Base-by-base conservation (phyloP, 2,888 invertebrate species). In the Nephrotoma appendiculata region DNA sequence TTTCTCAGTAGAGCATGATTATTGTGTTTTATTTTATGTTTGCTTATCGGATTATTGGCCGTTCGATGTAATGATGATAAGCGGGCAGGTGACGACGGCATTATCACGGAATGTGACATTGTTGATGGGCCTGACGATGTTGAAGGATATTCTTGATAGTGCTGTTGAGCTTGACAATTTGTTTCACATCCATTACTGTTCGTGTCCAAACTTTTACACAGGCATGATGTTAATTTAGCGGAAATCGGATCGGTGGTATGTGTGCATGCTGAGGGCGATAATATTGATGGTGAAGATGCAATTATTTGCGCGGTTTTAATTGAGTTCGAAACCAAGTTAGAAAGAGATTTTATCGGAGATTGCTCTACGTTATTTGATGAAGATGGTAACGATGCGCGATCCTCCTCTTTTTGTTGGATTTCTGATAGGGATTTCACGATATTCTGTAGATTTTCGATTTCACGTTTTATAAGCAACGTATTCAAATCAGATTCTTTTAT, bases 321-420 rank as follows among this genome's bases (percentile, higher is more conserved):
- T 89, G 92, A 94, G 92, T 92, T 93, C 89, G 94, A 94, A 87
- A 94, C 94, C 89, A 94, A 92, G 90, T 94, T 94, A 86, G 94
- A 94, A 87, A 94, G 91, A 87, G 94, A 94, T 90, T 94, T 94
- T 42, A 94, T 94, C 86, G 94, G 94, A 86, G 94, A 94, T 89
- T 93, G 93, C 88, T 91, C 91, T 87, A 44, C 41, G 45, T 85
- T 44, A 19, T 45, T 85, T 44, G 42, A 44, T 2, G 11, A 15
- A 85, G 19, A 44, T 12, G 19, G 19, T 19, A 48, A 48, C 9
- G 83, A 19, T 11, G 86, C 52, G 44, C 86, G 88, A 86, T 88
- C 87, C 6, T 87, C 87, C 5, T 89, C 88, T 41, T 89, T 87
- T 52, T 89, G 89, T 87, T 88, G 89, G 84, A 90, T 89, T 88